These are phyloP conservation scores for Amiota communis DNA, from an alignment of 2,888 invertebrate species.

Conservation along the genomic window DNA sequence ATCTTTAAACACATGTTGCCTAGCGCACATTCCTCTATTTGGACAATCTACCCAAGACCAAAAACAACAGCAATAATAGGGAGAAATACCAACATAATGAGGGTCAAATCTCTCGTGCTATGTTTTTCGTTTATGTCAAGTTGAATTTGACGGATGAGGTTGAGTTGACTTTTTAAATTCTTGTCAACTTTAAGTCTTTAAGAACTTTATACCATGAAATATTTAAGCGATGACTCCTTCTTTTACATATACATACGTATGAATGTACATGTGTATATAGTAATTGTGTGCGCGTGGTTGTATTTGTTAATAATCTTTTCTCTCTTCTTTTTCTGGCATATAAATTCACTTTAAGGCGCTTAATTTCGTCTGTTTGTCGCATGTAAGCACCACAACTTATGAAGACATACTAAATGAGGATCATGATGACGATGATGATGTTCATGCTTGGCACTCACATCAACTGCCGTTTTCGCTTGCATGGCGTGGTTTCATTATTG, in stretches of 20 bases:
- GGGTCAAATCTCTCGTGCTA: conserved; percentile 45
- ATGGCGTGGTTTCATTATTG: conserved; percentile 11
- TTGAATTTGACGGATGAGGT: not conserved
- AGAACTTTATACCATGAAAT: too few relatives aligned
- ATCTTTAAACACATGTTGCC: conserved; percentile 36
- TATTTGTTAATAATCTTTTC: too few relatives aligned
- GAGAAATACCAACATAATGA: conserved; percentile 48
- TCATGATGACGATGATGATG: not conserved
- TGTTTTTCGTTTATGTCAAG: not conserved
- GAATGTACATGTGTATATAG: too few relatives aligned
- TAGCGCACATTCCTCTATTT: conserved; percentile 38
- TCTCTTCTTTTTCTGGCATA: too few relatives aligned
- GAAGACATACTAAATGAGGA: not conserved
- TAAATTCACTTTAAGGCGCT: not conserved
- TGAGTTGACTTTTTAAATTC: too few relatives aligned
- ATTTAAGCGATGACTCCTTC: too few relatives aligned
- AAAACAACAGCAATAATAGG: too few relatives aligned
- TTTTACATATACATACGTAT: too few relatives aligned
- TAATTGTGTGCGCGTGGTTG: too few relatives aligned
- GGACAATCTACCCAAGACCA: conserved; percentile 14
- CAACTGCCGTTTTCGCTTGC: conserved; percentile 20
- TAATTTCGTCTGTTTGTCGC: not conserved
- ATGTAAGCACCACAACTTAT: not conserved
- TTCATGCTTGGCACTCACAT: not conserved
- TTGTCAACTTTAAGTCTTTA: too few relatives aligned